phyloP scores from a whole-genome alignment of 2,797 vertebrate genomes.

The Pangasius sanitwongsei region DNA sequence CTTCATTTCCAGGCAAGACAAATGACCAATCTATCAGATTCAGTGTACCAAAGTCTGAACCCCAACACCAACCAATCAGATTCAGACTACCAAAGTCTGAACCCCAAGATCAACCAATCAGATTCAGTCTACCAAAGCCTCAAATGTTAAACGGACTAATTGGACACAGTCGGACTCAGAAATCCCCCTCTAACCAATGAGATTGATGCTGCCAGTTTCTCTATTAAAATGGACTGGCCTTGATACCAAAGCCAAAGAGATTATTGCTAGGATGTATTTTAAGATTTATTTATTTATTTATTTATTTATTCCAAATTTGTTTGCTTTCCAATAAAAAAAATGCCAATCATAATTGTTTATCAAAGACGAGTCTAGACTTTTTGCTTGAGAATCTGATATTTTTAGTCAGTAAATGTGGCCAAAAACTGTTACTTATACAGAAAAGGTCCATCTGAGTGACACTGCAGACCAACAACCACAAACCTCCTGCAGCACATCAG shows the following conservation, averaged over 20 bases:
- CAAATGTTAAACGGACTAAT: neutral
- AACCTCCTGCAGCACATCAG: too few relatives aligned
- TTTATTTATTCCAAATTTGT: too few relatives aligned
- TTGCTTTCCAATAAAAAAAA: too few relatives aligned
- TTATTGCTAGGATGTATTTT: too few relatives aligned
- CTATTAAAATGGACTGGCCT: neutral
- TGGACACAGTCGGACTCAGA: neutral
- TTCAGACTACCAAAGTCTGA: neutral
- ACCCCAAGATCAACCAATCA: neutral
- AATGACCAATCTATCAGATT: neutral
- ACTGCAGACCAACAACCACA: too few relatives aligned
- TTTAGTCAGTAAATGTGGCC: neutral
- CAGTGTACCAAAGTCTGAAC: neutral
- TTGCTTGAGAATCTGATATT: too few relatives aligned
- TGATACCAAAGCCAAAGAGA: neutral
- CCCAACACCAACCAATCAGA: neutral
- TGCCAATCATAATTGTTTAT: too few relatives aligned
- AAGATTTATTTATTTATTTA: too few relatives aligned
- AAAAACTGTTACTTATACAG: neutral
- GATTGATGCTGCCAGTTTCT: neutral
- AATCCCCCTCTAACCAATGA: neutral
- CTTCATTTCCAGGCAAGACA: neutral
- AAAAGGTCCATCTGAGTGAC: neutral
- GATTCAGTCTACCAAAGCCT: neutral
- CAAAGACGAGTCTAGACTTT: too few relatives aligned